phyloP scores from a whole-genome alignment of 2,888 invertebrate species.

The Drosophila bunnanda region DNA sequence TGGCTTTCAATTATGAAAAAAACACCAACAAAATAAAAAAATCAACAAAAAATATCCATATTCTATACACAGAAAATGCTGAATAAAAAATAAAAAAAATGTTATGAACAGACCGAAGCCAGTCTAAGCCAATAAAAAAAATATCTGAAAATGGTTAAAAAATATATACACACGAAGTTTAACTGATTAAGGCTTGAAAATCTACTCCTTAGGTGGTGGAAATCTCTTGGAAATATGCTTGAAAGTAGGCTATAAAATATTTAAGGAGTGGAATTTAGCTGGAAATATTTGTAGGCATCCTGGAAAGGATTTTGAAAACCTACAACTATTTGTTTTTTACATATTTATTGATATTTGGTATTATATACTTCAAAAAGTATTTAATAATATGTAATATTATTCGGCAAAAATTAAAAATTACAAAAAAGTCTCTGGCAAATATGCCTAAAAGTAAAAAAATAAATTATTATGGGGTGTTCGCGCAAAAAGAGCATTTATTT shows the following conservation, averaged over 20 bases:
- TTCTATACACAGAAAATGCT: constrained; percentile 4
- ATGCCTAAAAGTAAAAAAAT: too few relatives aligned
- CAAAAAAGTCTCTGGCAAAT: too few relatives aligned
- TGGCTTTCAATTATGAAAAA: constrained; percentile 77
- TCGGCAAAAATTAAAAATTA: too few relatives aligned
- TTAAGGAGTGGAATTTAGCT: background rate
- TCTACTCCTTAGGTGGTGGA: background rate
- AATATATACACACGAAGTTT: background rate
- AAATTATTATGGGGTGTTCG: too few relatives aligned
- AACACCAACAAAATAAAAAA: constrained; percentile 59
- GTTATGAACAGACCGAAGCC: constrained; percentile 37
- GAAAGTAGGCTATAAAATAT: background rate
- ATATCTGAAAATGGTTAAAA: constrained; percentile 1
- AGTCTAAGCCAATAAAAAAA: constrained; percentile 1
- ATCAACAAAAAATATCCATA: constrained; percentile 18
- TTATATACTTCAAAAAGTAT: too few relatives aligned
- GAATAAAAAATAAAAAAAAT: constrained; percentile 41
- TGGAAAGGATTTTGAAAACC: too few relatives aligned
- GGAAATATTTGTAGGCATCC: too few relatives aligned
- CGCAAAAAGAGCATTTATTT: too few relatives aligned
- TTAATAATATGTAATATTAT: too few relatives aligned
- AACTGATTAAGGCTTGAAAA: background rate
- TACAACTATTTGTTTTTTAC: too few relatives aligned
- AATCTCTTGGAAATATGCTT: background rate
- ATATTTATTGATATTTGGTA: too few relatives aligned